These are phyloP conservation scores for Trichosurus vulpecula DNA, from an alignment of 2,797 vertebrate genomes.

Conservation along the genomic window DNA sequence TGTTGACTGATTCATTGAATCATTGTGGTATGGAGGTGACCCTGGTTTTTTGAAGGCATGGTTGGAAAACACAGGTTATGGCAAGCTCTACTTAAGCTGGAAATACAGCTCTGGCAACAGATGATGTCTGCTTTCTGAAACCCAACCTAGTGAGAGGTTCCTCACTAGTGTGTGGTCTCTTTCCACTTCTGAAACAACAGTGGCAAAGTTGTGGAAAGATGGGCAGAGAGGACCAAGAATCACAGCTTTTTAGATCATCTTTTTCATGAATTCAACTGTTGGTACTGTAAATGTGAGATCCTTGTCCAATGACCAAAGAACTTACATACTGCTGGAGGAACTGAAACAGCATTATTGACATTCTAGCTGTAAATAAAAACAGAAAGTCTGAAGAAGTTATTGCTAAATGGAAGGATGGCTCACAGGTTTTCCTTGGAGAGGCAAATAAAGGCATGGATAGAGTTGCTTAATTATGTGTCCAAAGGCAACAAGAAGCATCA, in stretches of 20 bases:
- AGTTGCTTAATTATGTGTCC: background rate
- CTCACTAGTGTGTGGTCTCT: background rate
- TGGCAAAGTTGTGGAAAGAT: background rate
- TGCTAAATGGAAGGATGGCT: background rate
- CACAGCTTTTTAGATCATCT: background rate
- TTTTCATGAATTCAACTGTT: background rate
- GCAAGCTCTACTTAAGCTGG: background rate
- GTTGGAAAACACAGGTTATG: background rate
- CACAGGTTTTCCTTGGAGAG: background rate
- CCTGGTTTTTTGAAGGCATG: background rate
- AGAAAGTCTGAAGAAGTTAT: background rate
- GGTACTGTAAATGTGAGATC: background rate
- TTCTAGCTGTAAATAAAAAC: background rate
- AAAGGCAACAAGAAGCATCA: background rate
- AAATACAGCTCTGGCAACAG: background rate
- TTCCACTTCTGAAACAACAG: background rate
- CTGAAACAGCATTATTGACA: background rate
- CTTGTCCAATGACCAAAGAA: background rate
- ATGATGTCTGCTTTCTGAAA: background rate
- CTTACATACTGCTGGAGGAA: background rate
- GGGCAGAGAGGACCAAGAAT: background rate
- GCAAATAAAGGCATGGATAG: background rate
- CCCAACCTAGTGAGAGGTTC: background rate
- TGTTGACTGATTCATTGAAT: background rate
- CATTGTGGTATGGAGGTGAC: background rate